These are phyloP conservation scores for Saturnia pavonia DNA, from an alignment of 2,888 invertebrate species.

Conservation along the genomic window DNA sequence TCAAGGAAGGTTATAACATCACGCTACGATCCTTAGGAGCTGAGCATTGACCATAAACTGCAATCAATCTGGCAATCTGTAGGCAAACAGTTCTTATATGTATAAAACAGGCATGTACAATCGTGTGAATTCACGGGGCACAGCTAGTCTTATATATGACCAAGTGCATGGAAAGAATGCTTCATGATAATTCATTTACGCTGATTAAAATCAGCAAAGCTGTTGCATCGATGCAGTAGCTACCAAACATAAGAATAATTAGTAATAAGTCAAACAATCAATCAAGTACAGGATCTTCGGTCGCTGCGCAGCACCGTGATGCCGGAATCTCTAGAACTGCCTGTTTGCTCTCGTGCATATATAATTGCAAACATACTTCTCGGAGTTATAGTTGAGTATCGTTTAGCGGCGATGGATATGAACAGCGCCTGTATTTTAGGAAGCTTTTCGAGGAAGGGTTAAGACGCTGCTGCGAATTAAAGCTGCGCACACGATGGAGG, in stretches of 20 bases:
- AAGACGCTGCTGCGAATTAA: constrained; percentile 61
- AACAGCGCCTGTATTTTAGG: constrained; percentile 78
- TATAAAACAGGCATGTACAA: too few relatives aligned
- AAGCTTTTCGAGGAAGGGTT: constrained; percentile 74
- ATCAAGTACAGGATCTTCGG: constrained; percentile 77
- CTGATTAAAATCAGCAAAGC: background rate
- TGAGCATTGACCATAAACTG: too few relatives aligned
- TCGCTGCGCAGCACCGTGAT: constrained; percentile 70
- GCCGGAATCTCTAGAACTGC: constrained; percentile 58
- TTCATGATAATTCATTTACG: background rate
- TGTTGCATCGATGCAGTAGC: background rate
- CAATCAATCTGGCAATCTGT: too few relatives aligned
- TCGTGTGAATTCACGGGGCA: too few relatives aligned
- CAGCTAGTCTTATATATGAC: too few relatives aligned
- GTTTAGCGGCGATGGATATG: constrained; percentile 40
- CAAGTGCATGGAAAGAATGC: background rate
- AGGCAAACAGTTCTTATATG: too few relatives aligned
- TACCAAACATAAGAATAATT: background rate
- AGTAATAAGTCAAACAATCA: constrained; percentile 46
- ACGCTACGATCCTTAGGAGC: too few relatives aligned
- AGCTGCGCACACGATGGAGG: constrained; percentile 54
- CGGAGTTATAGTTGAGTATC: constrained; percentile 52
- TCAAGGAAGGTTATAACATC: too few relatives aligned
- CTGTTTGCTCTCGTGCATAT: constrained; percentile 27
- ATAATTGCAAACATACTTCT: constrained; percentile 50